Conservation (phyloP, 2,113 vertebrate species). For the Hippocampus abdominalis region DNA sequence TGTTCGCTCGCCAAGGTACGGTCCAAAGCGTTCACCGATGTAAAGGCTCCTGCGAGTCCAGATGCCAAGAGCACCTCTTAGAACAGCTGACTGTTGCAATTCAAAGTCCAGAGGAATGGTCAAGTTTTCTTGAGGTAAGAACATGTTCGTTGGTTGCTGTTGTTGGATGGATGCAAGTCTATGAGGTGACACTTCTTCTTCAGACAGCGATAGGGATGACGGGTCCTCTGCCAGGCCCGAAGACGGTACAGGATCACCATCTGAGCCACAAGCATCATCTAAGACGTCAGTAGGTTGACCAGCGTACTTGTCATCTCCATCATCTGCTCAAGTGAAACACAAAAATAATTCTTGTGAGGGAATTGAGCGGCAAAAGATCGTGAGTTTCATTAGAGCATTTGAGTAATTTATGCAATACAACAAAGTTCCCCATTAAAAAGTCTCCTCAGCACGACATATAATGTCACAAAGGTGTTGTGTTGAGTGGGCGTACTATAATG, state of each 20-base stretch:
- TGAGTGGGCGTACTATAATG: slow-evolving; percentile 13
- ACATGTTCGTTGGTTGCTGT: slow-evolving; percentile 73
- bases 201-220: slow-evolving; percentile 79
- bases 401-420: background rate
- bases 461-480: slow-evolving; percentile 29
- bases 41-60: slow-evolving; percentile 89
- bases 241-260: slow-evolving; percentile 68
- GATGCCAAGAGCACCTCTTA: slow-evolving; percentile 83
- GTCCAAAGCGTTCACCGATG: slow-evolving; percentile 87
- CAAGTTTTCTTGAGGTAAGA: slow-evolving; percentile 73
- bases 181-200: slow-evolving; percentile 78
- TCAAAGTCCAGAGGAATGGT: slow-evolving; percentile 87
- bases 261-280: slow-evolving; percentile 75
- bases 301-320: slow-evolving; percentile 80
- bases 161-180: slow-evolving; percentile 83
- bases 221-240: slow-evolving; percentile 75
- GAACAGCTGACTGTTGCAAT: slow-evolving; percentile 82
- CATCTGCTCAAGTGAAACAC: slow-evolving; percentile 68
- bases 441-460: slow-evolving; percentile 18
- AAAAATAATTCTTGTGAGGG: slow-evolving; percentile 21
- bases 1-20: slow-evolving; percentile 82
- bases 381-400: background rate
- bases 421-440: background rate
- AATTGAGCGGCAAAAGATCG: background rate
- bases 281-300: slow-evolving; percentile 77